Evolutionary conservation across 2,888 invertebrate species (phyloP).

Genomic region (Helobdella robusta): DNA sequence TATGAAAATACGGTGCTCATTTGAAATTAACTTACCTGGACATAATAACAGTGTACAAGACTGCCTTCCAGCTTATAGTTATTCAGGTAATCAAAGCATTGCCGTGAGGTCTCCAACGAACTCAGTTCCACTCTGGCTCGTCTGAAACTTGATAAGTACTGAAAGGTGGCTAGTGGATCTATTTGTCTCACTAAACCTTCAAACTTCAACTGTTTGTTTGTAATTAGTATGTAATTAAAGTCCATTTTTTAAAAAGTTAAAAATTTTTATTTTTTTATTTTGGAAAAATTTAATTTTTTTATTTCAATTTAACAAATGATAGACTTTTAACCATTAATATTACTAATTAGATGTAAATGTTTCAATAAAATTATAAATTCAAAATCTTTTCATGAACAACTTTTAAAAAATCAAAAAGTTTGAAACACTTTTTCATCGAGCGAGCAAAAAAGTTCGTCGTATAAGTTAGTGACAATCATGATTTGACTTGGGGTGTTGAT

Average conservation of each 20-base stretch:
- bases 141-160: slow-evolving; percentile 88
- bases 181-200: slow-evolving; percentile 75
- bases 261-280: neutral
- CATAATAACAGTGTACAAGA: slow-evolving; percentile 83
- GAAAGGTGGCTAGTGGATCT: slow-evolving; percentile 74
- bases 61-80: slow-evolving; percentile 61
- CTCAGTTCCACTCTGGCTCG: slow-evolving; percentile 81
- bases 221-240: neutral
- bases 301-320: too few species aligned
- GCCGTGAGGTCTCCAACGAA: slow-evolving; percentile 72
- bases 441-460: neutral
- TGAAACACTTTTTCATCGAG: slow-evolving; percentile 20
- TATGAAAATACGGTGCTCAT: too few species aligned
- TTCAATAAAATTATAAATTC: too few species aligned
- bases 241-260: neutral
- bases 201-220: slow-evolving; percentile 56
- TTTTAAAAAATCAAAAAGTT: too few species aligned
- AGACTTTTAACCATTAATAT: too few species aligned
- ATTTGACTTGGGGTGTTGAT: slow-evolving; percentile 4
- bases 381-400: too few species aligned
- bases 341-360: too few species aligned
- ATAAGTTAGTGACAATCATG: slow-evolving; percentile 24
- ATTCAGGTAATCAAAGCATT: slow-evolving; percentile 77
- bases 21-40: slow-evolving; percentile 57
- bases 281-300: neutral